Percentiles rank a stretch among this genome's conserved stretches.
Conservation (phyloP, 2,888 invertebrate species). For the Dicycla oo region DNA sequence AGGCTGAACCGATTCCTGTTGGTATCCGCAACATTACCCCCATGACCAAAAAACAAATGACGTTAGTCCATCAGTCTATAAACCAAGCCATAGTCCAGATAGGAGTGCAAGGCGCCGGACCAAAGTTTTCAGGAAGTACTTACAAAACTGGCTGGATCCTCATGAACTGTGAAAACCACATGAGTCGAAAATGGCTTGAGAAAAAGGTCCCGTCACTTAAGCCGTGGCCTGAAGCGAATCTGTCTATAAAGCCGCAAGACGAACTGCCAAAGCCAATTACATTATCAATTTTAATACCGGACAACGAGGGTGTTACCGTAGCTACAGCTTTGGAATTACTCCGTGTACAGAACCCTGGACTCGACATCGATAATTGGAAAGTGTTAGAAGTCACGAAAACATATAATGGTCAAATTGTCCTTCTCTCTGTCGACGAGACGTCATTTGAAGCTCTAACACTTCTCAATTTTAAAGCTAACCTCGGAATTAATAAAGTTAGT, state of each 20-base stretch:
- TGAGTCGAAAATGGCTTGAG: constrained; percentile 49
- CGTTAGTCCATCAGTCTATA: constrained; percentile 26
- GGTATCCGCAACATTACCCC: constrained; percentile 24
- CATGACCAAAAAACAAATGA: constrained; percentile 40
- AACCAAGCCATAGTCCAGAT: constrained; percentile 39
- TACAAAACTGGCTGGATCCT: constrained; percentile 30
- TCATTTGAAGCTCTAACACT: constrained; percentile 35
- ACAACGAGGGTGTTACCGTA: constrained; percentile 27
- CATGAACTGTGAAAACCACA: constrained; percentile 35
- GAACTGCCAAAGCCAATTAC: not conserved
- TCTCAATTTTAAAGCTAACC: constrained; percentile 28
- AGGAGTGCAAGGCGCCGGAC: constrained; percentile 39
- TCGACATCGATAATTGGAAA: constrained; percentile 35
- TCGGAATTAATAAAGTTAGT: constrained; percentile 34
- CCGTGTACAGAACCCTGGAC: constrained; percentile 46
- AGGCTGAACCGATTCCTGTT: constrained; percentile 16
- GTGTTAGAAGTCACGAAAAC: not conserved
- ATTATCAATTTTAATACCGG: constrained; percentile 22
- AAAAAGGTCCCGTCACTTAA: constrained; percentile 29
- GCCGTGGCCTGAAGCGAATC: constrained; percentile 46
- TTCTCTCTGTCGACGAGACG: constrained; percentile 22
- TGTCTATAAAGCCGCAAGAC: constrained; percentile 7
- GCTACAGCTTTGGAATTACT: constrained; percentile 41
- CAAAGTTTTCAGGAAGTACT: constrained; percentile 34
- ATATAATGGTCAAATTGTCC: constrained; percentile 4